Evolutionary conservation across 2,888 invertebrate genomes (phyloP).

Genomic region (Drosophila neotestacea): DNA sequence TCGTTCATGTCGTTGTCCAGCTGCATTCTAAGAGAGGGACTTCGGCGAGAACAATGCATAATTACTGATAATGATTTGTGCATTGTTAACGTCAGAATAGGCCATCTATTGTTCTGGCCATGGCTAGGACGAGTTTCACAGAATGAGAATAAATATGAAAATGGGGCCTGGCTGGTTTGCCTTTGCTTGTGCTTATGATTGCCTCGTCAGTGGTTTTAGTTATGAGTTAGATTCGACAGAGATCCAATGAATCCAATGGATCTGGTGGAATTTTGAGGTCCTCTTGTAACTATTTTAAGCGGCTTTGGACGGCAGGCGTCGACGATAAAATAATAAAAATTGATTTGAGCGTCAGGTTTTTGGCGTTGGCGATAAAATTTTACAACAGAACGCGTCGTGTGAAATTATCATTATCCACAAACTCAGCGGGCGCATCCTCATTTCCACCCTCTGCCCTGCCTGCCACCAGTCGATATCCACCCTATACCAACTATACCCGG

Average conservation of each 20-base stretch:
- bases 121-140: constrained; percentile 3
- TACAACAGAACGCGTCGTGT: constrained; percentile 70
- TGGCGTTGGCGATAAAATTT: constrained; percentile 70
- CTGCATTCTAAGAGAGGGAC: constrained; percentile 10
- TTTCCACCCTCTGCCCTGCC: constrained; percentile 16
- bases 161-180: constrained; percentile 22
- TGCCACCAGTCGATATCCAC: background rate
- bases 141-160: constrained; percentile 18
- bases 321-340: constrained; percentile 78
- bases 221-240: constrained; percentile 52
- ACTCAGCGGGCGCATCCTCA: constrained; percentile 36
- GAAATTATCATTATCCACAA: constrained; percentile 72
- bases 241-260: constrained; percentile 6
- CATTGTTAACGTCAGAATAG: constrained; percentile 64
- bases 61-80: constrained; percentile 80
- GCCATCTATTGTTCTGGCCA: constrained; percentile 67
- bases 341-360: constrained; percentile 70
- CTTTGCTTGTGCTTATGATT: constrained; percentile 41
- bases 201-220: constrained; percentile 56
- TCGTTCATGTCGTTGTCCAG: constrained; percentile 15
- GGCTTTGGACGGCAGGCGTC: constrained; percentile 53
- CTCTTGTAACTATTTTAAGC: constrained; percentile 26
- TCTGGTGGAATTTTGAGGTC: constrained; percentile 12
- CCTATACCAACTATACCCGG: background rate
- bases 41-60: constrained; percentile 68